Conservation (phyloP, 2,113 vertebrate genomes). For the Gobiocypris rarus region DNA sequence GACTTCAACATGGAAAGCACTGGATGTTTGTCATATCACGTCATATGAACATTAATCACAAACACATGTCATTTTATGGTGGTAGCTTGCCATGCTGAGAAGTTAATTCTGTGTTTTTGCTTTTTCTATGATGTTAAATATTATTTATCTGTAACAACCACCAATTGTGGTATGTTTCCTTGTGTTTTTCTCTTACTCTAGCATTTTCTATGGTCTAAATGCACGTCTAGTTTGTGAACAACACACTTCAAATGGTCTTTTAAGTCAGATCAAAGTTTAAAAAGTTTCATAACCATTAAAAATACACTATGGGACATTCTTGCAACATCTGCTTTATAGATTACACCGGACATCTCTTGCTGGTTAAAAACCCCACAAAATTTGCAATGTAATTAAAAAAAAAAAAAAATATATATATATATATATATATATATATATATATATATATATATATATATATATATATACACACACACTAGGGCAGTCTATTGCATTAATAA, state of each 20-base stretch:
- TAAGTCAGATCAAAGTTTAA: background rate
- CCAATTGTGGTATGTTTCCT: background rate
- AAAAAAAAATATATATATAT: too few species aligned
- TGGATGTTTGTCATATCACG: conserved; percentile 41
- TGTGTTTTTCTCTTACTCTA: background rate
- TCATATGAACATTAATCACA: conserved; percentile 46
- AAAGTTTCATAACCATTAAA: background rate
- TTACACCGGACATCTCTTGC: background rate
- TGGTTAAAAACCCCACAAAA: background rate
- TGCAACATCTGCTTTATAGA: background rate
- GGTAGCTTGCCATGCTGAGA: background rate
- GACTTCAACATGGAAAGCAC: background rate
- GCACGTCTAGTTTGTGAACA: background rate
- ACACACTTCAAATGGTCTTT: conserved; percentile 1
- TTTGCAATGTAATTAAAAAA: background rate
- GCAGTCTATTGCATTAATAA: background rate
- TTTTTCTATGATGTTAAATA: background rate
- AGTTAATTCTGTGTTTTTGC: background rate
- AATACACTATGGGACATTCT: background rate
- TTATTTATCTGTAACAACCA: background rate
- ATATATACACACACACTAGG: background rate
- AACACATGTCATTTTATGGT: conserved; percentile 39
- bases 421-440: too few species aligned
- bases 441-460: background rate
- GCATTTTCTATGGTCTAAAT: background rate